These are phyloP conservation scores for Sebastes kiyomatsui DNA, from an alignment of 2,797 vertebrate species.

Conservation along the genomic window DNA sequence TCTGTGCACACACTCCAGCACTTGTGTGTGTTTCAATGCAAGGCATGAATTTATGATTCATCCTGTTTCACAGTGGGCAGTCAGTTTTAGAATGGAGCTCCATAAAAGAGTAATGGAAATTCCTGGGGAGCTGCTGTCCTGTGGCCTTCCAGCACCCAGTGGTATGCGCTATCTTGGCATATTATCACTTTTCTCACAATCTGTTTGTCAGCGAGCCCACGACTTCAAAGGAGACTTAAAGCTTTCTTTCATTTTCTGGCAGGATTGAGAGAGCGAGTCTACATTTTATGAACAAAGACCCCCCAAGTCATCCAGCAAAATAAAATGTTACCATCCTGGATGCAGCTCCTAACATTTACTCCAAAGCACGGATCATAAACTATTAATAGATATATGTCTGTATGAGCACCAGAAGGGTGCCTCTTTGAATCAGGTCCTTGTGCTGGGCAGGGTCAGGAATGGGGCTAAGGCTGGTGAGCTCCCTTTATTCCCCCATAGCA, in stretches of 20 bases:
- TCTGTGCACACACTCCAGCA: neutral
- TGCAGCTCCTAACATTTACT: conserved; percentile 78
- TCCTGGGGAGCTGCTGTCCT: conserved; percentile 62
- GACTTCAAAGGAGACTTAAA: conserved; percentile 71
- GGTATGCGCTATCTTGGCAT: conserved; percentile 51
- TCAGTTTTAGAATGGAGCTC: conserved; percentile 51
- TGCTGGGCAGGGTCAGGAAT: conserved; percentile 53
- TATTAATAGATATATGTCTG: conserved; percentile 80
- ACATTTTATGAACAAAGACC: conserved; percentile 72
- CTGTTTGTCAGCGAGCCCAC: conserved; percentile 66
- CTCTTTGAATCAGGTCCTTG: conserved; percentile 72
- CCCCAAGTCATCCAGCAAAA: conserved; percentile 68
- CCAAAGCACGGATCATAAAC: conserved; percentile 79
- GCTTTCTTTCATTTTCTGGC: conserved; percentile 65
- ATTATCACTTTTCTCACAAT: conserved; percentile 65
- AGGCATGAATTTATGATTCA: conserved; percentile 62
- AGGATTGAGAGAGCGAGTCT: conserved; percentile 51
- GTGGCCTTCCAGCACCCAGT: conserved; percentile 57
- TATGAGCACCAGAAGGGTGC: conserved; percentile 59
- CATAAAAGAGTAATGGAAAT: conserved; percentile 71
- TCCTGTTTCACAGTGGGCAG: conserved; percentile 64
- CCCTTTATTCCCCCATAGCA: conserved; percentile 54
- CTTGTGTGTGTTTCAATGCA: conserved; percentile 35
- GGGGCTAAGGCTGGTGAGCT: conserved; percentile 44
- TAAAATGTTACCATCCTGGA: conserved; percentile 75